A percentile compares a stretch with the other conserved stretches of the same genome.
Evolutionary conservation across 2,888 invertebrate species (phyloP).

Genomic region (Drosophila prostipennis): DNA sequence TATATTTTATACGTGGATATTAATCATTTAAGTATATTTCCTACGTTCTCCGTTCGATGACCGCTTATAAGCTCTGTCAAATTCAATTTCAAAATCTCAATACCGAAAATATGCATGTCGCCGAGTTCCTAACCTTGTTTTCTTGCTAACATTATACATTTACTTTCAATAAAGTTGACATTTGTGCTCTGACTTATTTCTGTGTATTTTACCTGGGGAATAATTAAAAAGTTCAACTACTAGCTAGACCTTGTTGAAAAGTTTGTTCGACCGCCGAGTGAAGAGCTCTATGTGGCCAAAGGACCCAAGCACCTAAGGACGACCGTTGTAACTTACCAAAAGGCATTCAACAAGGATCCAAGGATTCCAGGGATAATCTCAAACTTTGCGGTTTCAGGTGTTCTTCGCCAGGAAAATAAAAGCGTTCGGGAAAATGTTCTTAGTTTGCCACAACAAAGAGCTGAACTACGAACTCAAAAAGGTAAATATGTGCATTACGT

Average conservation of each 20-base stretch:
- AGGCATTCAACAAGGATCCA: slow-evolving; percentile 8
- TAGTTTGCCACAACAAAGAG: neutral
- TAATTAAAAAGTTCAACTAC: slow-evolving; percentile 20
- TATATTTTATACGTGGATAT: slow-evolving; percentile 23
- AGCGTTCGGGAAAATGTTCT: neutral
- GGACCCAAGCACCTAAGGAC: neutral
- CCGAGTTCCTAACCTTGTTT: neutral
- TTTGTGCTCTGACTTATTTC: slow-evolving; percentile 14
- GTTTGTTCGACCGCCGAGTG: slow-evolving; percentile 39
- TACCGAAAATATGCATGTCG: slow-evolving; percentile 2
- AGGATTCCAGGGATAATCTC: slow-evolving; percentile 22
- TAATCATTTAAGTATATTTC: slow-evolving; percentile 5
- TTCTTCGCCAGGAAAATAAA: slow-evolving; percentile 14
- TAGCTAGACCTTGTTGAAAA: slow-evolving; percentile 58
- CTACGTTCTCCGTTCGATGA: neutral
- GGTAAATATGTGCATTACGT: slow-evolving; percentile 15
- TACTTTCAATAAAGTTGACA: slow-evolving; percentile 1
- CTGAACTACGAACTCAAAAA: slow-evolving; percentile 7
- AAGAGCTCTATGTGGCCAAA: slow-evolving; percentile 35
- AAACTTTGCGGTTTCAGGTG: slow-evolving; percentile 33
- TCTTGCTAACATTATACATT: neutral
- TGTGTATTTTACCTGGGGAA: slow-evolving; percentile 6
- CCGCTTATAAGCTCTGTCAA: slow-evolving; percentile 1
- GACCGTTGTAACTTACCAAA: slow-evolving; percentile 14
- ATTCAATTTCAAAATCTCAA: slow-evolving; percentile 8